These are phyloP conservation scores for Metaphire vulgaris DNA, from an alignment of 1,140 invertebrate genomes.

Conservation along the genomic window DNA sequence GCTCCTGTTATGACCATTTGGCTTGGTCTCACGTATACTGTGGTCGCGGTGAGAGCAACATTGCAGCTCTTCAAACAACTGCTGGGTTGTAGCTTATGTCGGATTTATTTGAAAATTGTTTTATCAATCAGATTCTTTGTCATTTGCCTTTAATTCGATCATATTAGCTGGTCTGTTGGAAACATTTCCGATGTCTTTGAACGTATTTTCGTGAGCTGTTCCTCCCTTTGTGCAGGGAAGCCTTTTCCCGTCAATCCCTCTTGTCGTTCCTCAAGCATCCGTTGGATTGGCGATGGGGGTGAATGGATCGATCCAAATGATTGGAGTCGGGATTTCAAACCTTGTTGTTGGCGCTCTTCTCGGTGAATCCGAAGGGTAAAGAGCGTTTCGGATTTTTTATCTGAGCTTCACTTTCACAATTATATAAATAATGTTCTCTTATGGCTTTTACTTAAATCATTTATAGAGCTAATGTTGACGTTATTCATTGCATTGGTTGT, in stretches of 20 bases:
- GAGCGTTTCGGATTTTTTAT: not conserved
- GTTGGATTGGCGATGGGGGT: slow-evolving; percentile 53
- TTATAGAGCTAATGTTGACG: not conserved
- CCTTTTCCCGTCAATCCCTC: slow-evolving; percentile 53
- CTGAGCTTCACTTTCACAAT: not conserved
- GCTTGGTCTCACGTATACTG: slow-evolving; percentile 53
- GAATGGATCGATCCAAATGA: slow-evolving; percentile 53
- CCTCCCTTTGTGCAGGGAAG: no score
- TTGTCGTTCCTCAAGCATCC: slow-evolving; percentile 50
- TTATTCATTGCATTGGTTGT: not conserved
- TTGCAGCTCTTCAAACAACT: no score
- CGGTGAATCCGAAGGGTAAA: slow-evolving; percentile 30
- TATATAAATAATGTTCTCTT: slow-evolving; percentile 13
- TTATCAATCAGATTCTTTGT: no score
- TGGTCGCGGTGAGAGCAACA: slow-evolving; percentile 51
- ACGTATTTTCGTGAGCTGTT: no score
- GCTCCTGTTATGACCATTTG: slow-evolving; percentile 50
- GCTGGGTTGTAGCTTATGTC: no score
- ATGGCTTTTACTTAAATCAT: not conserved
- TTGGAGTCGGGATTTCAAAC: slow-evolving; percentile 53
- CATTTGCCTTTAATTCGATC: no score
- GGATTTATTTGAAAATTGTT: no score
- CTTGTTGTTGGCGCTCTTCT: slow-evolving; percentile 51
- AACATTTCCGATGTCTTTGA: no score
- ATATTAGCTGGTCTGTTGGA: no score